Base-by-base conservation (phyloP, 2,888 invertebrate species). In the Acronicta alni region DNA sequence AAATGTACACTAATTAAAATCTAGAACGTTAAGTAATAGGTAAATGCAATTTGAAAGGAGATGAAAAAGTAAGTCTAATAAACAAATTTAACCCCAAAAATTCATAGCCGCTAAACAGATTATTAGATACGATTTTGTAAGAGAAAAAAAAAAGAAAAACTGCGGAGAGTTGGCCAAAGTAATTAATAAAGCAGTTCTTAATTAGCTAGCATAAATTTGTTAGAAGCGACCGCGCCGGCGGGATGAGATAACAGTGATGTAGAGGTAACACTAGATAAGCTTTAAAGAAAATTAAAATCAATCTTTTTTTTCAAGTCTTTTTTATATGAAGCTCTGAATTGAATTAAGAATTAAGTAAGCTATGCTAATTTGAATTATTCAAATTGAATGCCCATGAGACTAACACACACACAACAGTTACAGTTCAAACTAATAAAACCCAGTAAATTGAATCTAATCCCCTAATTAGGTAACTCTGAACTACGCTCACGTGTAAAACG, bases 111-210 rank as follows among this genome's bases (percentile, higher is more conserved):
- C 55, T 70, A 67, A 75, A 66, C 57, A 61, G 48, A 73, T 77
- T 74, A 67, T 73, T 61, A 69, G 59, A 70, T 46, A 64, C 45
- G 72, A 76, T 79, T 81, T 71, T 18, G 42, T 37, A 8, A 68
- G 38, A 58, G 48, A 66, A 52, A 57, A 66, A 59, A 67, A 12
- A 64, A 67, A 60, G 61, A 58, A 63, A 72, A 74, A 74, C 73
- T 68, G 73, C 60, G 58, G 70, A 71, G 75, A 76, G 77, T 73
- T 74, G 59, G 59, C 56, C 60, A 78, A 83, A 83, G 80, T 88
- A 86, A 90, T 90, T 89, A 90, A 90, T 89, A 89, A 89, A 87
- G 81, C 86, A 84, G 81, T 74, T 89, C 85, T 88, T 89, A 90
- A 91, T 91, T 90, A 87, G 81, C 64, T 51, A 44, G 63, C 77